Base-by-base conservation (phyloP, 2,888 invertebrate species). In the Conomelus anceps region DNA sequence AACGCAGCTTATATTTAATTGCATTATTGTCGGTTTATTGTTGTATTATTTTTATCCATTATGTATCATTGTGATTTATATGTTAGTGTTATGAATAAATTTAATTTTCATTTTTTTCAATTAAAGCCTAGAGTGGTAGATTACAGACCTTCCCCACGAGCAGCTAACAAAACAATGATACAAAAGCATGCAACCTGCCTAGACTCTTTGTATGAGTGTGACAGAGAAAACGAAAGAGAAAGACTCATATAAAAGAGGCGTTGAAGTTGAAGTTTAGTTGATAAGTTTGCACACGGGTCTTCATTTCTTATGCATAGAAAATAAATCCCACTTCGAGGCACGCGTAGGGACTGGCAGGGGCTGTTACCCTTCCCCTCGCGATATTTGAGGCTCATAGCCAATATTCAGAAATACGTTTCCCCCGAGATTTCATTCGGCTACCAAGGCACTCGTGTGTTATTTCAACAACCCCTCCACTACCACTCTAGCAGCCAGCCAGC, bases 301-400 rank as follows among this genome's bases (percentile, higher is more conserved):
- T 86, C 86, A 86, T 86, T 86, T 86, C 86, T 86, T 86, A 86
- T 86, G 86, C 86, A 86, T 86, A 29, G 86, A 86, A 86, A 86
- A 86, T 86, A 86, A 86, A 86, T 86, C 86, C 86, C 29, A 7
- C 63, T 63, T 7, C 0, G 63, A 63, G 63, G 63, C n/a, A 3
- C 3, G 63, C 63, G n/a, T n/a, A n/a, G n/a, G n/a, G n/a, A n/a
- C n/a, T n/a, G n/a, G 3, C 6, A 26, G 26, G 26, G 26, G 26
- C 11, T 26, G 6, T 11, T 26, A 7, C 4, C 63, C 63, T 13
- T 4, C 63, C 63, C n/a, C 63, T 63, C n/a, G 63, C 7, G 63
- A 63, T 63, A 63, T 63, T 63, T 63, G 63, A n/a, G 63, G 63
- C 63, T 63, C 63, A 63, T 63, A n/a, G 63, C 63, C 63, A 63